Evolutionary conservation across 2,113 vertebrate species (phyloP).

Genomic region (Numida meleagris): DNA sequence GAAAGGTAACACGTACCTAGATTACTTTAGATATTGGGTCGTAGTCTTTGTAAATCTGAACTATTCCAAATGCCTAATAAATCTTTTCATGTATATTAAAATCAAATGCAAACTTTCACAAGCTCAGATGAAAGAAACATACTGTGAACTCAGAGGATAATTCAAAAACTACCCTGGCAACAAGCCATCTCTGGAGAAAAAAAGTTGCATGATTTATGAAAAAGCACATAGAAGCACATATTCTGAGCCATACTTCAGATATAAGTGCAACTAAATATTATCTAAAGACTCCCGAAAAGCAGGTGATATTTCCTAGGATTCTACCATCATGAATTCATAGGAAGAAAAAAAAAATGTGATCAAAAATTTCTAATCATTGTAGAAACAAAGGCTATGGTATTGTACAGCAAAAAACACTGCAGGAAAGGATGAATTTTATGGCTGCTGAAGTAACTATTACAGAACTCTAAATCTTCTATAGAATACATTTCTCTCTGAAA

Average conservation of each 20-base stretch:
- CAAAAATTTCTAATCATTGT: background rate
- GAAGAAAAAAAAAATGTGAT: background rate
- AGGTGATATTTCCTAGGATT: background rate
- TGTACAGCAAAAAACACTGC: background rate
- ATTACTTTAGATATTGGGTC: accelerated
- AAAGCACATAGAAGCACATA: background rate
- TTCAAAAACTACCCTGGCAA: background rate
- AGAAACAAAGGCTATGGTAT: background rate
- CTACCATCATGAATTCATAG: background rate
- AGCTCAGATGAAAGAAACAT: background rate
- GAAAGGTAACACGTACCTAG: background rate
- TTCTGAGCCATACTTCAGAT: background rate
- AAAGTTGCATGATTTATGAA: background rate
- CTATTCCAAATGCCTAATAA: background rate
- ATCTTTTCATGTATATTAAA: background rate
- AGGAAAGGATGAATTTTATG: background rate
- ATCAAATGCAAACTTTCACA: background rate
- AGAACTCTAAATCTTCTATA: background rate
- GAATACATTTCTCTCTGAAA: background rate
- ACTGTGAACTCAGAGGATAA: background rate
- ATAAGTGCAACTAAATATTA: background rate
- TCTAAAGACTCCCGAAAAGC: background rate
- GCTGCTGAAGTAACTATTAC: background rate
- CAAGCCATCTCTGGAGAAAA: background rate
- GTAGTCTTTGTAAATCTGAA: background rate